Evolutionary conservation across 2,797 vertebrate species (phyloP), one percentile per base, ranked within the genome.

Genomic region (Limosa lapponica): DNA sequence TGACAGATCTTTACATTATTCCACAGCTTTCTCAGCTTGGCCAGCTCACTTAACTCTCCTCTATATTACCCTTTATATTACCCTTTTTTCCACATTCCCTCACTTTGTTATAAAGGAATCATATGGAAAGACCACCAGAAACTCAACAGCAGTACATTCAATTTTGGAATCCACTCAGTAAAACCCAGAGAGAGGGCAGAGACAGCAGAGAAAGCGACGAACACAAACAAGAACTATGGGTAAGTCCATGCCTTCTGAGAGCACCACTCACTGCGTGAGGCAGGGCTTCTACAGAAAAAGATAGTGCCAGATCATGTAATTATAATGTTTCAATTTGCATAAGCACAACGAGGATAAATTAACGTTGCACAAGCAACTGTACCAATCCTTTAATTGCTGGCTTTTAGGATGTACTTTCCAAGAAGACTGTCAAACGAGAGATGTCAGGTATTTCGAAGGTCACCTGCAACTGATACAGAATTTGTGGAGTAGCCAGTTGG

Each of bases 391-490:
- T 57, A 43, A 61, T 8, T 16, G 32, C 8, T 10, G 81, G 7
- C 13, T 59, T 59, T 64, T 41, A 3, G 25, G 41, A 49, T 4
- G 13, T 17, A 32, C 44, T 73, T 34, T 77, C 36, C 70, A 81
- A 57, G 15, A 70, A 77, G 20, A 57, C 8, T 13, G 16, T 19
- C 0, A 0, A 66, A 80, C 1, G 3, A 69, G 5, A 85, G 19
- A n/a, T 8, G 43, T 10, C 6, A 44, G 1, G 2, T 14, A 46
- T 71, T 91, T 27, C 36, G 27, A 59, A 46, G 37, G 39, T 69
- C 70, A 69, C 20, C 32, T 52, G 19, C 1, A 1, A 43, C 37
- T 32, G 39, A 24, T 39, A 55, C 7, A 46, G 46, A 77, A 67
- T 41, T 58, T 81, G 71, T 10, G 13, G 30, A 51, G 11, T 62